Conservation (phyloP, 2,888 invertebrate species). For the Ectemnius lituratus region DNA sequence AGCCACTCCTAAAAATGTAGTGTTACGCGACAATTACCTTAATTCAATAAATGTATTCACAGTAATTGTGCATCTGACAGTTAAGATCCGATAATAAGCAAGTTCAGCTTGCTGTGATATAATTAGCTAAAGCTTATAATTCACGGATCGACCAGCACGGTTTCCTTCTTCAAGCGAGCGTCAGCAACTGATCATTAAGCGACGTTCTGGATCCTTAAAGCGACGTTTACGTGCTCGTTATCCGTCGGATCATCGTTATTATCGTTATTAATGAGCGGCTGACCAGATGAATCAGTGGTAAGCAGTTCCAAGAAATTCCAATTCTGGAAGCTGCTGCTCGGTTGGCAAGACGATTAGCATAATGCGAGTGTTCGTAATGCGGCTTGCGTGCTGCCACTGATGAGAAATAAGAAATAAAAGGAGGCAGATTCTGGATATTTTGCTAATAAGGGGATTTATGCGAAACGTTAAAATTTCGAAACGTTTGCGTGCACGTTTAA, state of each 20-base stretch:
- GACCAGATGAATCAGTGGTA: background rate
- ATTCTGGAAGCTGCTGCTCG: slow-evolving; percentile 10
- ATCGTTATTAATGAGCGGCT: slow-evolving; percentile 18
- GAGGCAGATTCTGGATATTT: too few species aligned
- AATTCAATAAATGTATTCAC: too few species aligned
- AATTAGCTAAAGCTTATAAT: background rate
- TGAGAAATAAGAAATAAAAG: slow-evolving; percentile 40
- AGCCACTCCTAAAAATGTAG: too few species aligned
- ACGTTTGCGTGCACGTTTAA: too few species aligned
- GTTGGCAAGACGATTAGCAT: slow-evolving; percentile 53
- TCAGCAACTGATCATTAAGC: slow-evolving; percentile 8
- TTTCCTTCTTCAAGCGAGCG: background rate
- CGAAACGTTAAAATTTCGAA: too few species aligned
- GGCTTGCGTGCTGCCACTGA: slow-evolving; percentile 50
- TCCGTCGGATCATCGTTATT: slow-evolving; percentile 9
- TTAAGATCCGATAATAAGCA: too few species aligned
- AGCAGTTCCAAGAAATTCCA: slow-evolving; percentile 12
- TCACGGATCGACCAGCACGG: background rate
- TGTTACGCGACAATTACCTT: too few species aligned
- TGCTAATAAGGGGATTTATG: too few species aligned
- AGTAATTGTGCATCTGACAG: too few species aligned
- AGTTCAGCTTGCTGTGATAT: too few species aligned
- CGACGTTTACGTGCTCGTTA: background rate
- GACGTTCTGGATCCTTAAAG: background rate
- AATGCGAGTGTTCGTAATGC: slow-evolving; percentile 54